These are phyloP conservation scores for Nannoperca obscura DNA, from an alignment of 2,797 vertebrate species.

Conservation along the genomic window DNA sequence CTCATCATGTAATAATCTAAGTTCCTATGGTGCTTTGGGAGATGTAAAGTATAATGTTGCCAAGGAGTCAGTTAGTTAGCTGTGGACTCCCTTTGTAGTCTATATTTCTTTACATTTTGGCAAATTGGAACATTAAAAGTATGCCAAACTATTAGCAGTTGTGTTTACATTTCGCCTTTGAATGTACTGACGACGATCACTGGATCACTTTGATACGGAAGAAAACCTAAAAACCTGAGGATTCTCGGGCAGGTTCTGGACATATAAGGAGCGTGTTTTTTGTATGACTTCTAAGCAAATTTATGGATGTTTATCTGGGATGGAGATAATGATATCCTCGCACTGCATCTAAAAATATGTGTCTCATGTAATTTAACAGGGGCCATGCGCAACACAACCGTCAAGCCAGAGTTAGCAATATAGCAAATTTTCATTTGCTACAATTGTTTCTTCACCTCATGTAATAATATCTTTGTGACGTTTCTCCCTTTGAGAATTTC, in stretches of 20 bases:
- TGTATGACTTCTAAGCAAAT: neutral
- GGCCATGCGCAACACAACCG: too few relatives aligned
- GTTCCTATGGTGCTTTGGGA: neutral
- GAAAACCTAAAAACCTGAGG: too few relatives aligned
- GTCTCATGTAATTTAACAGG: neutral
- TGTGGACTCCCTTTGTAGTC: too few relatives aligned
- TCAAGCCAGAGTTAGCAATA: too few relatives aligned
- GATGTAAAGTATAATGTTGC: neutral
- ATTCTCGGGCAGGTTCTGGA: neutral
- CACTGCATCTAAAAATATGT: neutral
- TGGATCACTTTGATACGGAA: neutral
- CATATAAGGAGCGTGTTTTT: neutral
- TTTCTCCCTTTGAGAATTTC: neutral
- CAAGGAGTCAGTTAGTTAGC: neutral
- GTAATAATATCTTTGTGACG: too few relatives aligned
- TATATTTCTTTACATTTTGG: neutral
- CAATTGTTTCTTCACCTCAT: neutral
- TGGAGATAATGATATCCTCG: neutral
- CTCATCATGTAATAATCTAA: neutral
- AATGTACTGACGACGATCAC: neutral
- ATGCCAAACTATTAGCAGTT: neutral
- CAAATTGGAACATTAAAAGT: neutral
- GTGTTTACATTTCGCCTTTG: neutral
- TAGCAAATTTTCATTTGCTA: too few relatives aligned
- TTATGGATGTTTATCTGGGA: neutral